These are phyloP conservation scores for Lycophotia porphyrea DNA, from an alignment of 2,888 invertebrate species.

Conservation along the genomic window DNA sequence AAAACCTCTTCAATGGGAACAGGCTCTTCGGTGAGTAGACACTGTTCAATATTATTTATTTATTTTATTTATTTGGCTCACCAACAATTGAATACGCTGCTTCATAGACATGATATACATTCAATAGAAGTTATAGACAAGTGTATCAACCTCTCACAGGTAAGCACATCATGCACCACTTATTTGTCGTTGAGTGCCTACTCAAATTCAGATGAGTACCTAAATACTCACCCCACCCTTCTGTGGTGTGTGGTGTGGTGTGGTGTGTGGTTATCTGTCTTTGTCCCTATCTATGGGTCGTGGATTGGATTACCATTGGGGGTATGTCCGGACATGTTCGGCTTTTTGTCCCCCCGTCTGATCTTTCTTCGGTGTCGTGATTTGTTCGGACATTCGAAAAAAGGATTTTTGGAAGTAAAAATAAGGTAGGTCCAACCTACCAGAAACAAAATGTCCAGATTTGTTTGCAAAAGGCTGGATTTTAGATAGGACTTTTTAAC, in stretches of 20 bases:
- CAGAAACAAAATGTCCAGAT: not conserved
- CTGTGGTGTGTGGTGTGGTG: no score
- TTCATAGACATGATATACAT: no score
- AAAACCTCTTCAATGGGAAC: conserved; percentile 86
- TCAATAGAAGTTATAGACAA: no score
- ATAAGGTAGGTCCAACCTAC: not conserved
- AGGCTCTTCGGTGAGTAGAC: conserved; percentile 75
- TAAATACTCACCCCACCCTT: no score
- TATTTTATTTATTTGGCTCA: no score
- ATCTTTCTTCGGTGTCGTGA: not conserved
- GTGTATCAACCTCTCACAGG: no score
- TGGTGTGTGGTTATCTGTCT: no score
- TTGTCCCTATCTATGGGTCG: not conserved
- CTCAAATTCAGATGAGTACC: no score
- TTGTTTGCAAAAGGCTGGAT: not conserved
- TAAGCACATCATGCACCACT: no score
- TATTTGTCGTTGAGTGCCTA: no score
- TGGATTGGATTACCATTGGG: not conserved
- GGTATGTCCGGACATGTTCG: not conserved
- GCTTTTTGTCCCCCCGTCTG: not conserved
- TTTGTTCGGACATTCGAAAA: not conserved
- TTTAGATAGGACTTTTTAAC: not conserved
- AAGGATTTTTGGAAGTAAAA: not conserved
- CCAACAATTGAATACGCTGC: no score
- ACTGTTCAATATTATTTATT: not conserved